Percentiles rank a stretch among this genome's conserved stretches.
phyloP scores from a whole-genome alignment of 23 tunicate species.

The Corella eumyota region DNA sequence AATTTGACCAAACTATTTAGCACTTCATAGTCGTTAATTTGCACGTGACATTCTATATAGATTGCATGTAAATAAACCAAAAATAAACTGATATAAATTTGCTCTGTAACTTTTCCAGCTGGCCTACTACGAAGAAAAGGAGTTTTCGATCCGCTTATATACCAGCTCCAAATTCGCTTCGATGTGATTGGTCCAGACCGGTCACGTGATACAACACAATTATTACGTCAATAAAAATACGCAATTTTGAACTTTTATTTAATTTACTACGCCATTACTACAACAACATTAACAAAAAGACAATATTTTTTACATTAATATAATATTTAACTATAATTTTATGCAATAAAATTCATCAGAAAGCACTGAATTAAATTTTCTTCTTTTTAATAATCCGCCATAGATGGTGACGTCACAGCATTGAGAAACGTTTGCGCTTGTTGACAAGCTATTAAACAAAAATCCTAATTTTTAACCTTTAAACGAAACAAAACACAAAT shows the following conservation, averaged over 20 bases:
- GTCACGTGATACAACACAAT: slow-evolving; percentile 55
- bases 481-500: no score
- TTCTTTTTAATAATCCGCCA: slow-evolving; percentile 11
- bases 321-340: no score
- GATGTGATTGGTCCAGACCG: slow-evolving; percentile 41
- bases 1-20: background rate
- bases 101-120: slow-evolving; percentile 23
- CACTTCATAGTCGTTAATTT: background rate
- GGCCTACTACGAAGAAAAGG: slow-evolving; percentile 18
- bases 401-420: slow-evolving; percentile 13
- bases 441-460: no score
- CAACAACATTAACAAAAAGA: no score
- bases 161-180: slow-evolving; percentile 27
- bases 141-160: slow-evolving; percentile 34
- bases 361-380: background rate
- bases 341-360: no score
- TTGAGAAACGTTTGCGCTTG: no score
- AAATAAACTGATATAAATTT: slow-evolving; percentile 18
- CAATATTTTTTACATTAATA: no score
- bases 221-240: slow-evolving; percentile 23
- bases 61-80: slow-evolving; percentile 6
- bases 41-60: slow-evolving; percentile 1
- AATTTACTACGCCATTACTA: background rate
- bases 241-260: background rate
- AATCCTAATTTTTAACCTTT: no score